Evolutionary conservation across 2,113 vertebrate species (phyloP), one percentile per base, ranked within the genome.

Genomic region (Verasper variegatus): DNA sequence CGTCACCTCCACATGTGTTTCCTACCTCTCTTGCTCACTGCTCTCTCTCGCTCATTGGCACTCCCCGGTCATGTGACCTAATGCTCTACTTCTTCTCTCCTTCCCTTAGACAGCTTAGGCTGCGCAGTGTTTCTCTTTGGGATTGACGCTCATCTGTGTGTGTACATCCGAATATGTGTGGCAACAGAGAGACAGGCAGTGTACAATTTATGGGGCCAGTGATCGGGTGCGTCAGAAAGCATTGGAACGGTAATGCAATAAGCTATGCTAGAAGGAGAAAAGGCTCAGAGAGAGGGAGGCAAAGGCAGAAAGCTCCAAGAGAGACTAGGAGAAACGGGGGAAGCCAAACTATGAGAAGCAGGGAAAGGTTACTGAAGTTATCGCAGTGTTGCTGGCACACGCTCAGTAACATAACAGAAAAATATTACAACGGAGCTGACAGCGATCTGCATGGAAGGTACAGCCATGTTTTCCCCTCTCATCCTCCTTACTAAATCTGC

Each of bases 51-150:
- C 88, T 86, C 74, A 91, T 92, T 93, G 90, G 92, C 63, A 31
- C 70, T 77, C 63, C 26, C 62, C 47, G 74, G 83, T 91, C 90
- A 92, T 12, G 57, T 93, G 91, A 89, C 83, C 86, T 70, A 81
- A 86, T 86, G 85, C 80, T 91, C 90, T 83, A 79, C 86, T 92
- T 92, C 92, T 90, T 85, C 86, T 83, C 88, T 90, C 82, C 75
- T 91, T 90, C 63, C 75, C 73, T 83, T 81, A 73, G 85, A 90
- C 87, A 80, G 88, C 88, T 89, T 82, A 54, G 75, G 65, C 86
- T 85, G 83, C 57, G 78, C 80, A 27, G 76, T 79, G 78, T 89
- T 93, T 89, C 85, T 90, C 86, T 90, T 82, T 81, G 72, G 90
- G 75, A 88, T 89, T 82, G 89, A 85, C 78, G 86, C 85, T 91